A percentile compares a stretch with the other conserved stretches of the same genome.
Conservation (phyloP, 2,888 invertebrate species). For the Thera obeliscata region DNA sequence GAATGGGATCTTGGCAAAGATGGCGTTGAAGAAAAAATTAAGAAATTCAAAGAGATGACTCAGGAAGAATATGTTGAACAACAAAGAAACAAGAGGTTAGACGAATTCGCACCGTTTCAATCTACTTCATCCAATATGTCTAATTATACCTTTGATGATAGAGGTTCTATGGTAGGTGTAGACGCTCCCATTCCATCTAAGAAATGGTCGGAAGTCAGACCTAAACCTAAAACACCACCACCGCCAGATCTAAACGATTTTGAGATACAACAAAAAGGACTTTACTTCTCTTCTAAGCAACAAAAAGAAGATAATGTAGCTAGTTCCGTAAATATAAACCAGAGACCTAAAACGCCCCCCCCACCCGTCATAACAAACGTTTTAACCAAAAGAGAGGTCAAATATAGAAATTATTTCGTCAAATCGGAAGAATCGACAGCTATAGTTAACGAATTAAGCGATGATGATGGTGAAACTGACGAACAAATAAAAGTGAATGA, state of each 20-base stretch:
- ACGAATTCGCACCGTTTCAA: slow-evolving; percentile 91
- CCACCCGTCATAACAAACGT: slow-evolving; percentile 35
- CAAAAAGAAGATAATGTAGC: slow-evolving; percentile 27
- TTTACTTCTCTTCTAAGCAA: slow-evolving; percentile 63
- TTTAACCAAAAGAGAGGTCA: slow-evolving; percentile 50
- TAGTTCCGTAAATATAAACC: slow-evolving; percentile 1
- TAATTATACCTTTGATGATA: slow-evolving; percentile 60
- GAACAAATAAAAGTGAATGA: slow-evolving; percentile 45
- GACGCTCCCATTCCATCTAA: slow-evolving; percentile 44
- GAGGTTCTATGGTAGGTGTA: slow-evolving; percentile 56
- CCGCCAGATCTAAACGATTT: slow-evolving; percentile 58
- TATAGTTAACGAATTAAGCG: slow-evolving; percentile 69
- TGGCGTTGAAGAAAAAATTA: slow-evolving; percentile 78
- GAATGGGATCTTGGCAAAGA: slow-evolving; percentile 91
- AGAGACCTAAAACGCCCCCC: slow-evolving; percentile 39
- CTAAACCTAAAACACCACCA: slow-evolving; percentile 55
- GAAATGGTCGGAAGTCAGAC: slow-evolving; percentile 73
- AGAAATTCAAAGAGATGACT: slow-evolving; percentile 84
- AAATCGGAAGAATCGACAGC: slow-evolving; percentile 59
- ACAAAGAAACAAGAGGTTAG: slow-evolving; percentile 87
- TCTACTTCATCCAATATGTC: slow-evolving; percentile 49
- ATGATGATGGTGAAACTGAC: slow-evolving; percentile 46
- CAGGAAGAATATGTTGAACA: slow-evolving; percentile 92
- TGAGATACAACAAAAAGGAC: slow-evolving; percentile 57
- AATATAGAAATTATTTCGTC: slow-evolving; percentile 70